phyloP scores from a whole-genome alignment of 2,888 invertebrate species.

The Melinopterus prodromus region DNA sequence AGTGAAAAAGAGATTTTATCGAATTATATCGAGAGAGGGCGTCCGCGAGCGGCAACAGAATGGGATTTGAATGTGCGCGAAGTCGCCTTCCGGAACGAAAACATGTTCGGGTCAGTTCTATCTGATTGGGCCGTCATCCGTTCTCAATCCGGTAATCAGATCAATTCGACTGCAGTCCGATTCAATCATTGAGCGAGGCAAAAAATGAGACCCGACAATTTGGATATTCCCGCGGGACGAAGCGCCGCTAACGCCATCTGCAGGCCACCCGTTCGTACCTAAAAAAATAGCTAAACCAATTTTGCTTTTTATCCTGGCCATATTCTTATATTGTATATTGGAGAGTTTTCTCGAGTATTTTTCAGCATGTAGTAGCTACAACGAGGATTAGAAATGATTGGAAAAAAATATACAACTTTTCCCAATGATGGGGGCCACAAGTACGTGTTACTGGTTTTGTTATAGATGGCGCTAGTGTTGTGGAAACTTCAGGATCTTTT shows the following conservation, averaged over 20 bases:
- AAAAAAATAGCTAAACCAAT: not conserved
- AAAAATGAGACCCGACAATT: not conserved
- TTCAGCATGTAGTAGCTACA: too few relatives aligned
- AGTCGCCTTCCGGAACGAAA: not conserved
- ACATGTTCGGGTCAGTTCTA: slow-evolving; percentile 4
- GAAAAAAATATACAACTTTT: too few relatives aligned
- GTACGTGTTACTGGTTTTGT: too few relatives aligned
- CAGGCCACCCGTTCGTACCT: not conserved
- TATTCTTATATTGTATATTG: too few relatives aligned
- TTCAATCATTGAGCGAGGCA: not conserved
- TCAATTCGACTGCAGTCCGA: slow-evolving; percentile 4
- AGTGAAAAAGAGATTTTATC: not conserved
- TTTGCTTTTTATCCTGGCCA: not conserved
- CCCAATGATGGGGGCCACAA: too few relatives aligned
- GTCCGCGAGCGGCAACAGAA: not conserved
- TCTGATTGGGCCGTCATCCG: not conserved
- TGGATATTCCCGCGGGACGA: not conserved
- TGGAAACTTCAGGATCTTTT: too few relatives aligned
- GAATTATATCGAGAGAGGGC: not conserved
- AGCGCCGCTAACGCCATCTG: not conserved
- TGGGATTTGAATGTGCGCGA: not conserved
- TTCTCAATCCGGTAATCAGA: not conserved
- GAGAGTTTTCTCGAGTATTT: not conserved
- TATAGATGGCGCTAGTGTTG: too few relatives aligned
- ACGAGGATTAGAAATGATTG: too few relatives aligned